A percentile compares a stretch with the other conserved stretches of the same genome.
These are phyloP conservation scores for Isurus oxyrinchus DNA, from an alignment of 2,113 vertebrate genomes.

Conservation along the genomic window DNA sequence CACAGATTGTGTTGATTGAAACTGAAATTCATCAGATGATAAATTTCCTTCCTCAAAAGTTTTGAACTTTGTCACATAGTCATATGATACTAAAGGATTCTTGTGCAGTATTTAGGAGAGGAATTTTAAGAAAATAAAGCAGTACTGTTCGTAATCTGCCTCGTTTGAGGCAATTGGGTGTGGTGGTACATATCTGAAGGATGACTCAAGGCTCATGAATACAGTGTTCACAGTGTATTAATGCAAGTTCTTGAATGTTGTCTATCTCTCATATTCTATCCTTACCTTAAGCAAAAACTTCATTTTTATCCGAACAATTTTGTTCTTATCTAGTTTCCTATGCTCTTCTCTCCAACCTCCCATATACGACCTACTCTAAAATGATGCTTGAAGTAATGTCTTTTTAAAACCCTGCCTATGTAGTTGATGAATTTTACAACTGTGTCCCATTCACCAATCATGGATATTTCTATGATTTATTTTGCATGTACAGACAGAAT, in stretches of 20 bases:
- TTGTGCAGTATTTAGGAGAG: not conserved
- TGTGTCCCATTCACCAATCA: too few species aligned
- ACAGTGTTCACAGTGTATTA: not conserved
- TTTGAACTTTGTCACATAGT: not conserved
- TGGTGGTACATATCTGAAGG: not conserved
- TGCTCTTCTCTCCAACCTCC: not conserved
- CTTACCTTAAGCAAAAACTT: not conserved
- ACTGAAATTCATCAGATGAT: not conserved
- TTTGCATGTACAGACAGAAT: not conserved
- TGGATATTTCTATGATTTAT: not conserved
- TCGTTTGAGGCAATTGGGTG: not conserved
- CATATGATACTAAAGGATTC: not conserved
- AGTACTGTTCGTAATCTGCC: not conserved
- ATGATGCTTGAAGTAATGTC: not conserved
- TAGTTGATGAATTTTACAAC: not conserved
- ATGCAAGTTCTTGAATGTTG: not conserved
- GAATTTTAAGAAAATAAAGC: not conserved
- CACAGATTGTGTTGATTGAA: not conserved
- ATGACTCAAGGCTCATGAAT: not conserved
- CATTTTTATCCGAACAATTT: not conserved
- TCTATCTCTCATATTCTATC: not conserved
- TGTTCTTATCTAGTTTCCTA: not conserved
- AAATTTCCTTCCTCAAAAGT: not conserved
- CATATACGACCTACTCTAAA: not conserved
- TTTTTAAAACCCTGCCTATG: not conserved